A percentile compares a stretch with the other conserved stretches of the same genome.
Conservation (phyloP, 2,797 vertebrate genomes). For the Takifugu ocellatus region DNA sequence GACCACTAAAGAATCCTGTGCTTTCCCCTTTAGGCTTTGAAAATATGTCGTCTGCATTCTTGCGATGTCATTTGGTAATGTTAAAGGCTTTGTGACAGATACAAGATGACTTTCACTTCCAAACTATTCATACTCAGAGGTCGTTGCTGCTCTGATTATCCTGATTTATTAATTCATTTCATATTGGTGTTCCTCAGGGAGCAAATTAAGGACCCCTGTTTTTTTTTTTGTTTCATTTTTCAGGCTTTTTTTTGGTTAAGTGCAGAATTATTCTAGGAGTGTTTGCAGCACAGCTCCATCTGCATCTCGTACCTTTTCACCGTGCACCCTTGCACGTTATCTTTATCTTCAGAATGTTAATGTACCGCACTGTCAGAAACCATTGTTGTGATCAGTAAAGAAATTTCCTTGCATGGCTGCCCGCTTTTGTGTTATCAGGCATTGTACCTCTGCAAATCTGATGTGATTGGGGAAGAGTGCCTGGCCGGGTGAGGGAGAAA, state of each 20-base stretch:
- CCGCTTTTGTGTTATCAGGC: conserved; percentile 51
- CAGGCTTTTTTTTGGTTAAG: conserved; percentile 2
- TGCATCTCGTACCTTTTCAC: conserved; percentile 53
- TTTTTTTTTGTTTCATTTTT: conserved; percentile 4
- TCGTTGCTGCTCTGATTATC: conserved; percentile 27
- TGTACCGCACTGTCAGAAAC: conserved; percentile 57
- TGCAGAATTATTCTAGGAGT: conserved; percentile 50
- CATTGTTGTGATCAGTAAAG: conserved; percentile 58
- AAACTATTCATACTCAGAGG: conserved; percentile 1
- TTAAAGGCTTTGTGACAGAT: conserved; percentile 3
- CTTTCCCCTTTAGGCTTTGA: background rate
- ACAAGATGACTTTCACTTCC: conserved; percentile 7
- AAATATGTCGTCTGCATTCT: background rate
- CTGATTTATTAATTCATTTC: conserved; percentile 35
- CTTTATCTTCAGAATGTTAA: conserved; percentile 65
- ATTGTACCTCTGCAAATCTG: conserved; percentile 56
- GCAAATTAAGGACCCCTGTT: conserved; percentile 42
- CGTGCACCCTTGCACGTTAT: conserved; percentile 36
- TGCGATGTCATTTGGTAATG: background rate
- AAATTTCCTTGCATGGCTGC: conserved; percentile 54
- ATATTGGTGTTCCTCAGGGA: conserved; percentile 53
- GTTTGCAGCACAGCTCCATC: conserved; percentile 47
- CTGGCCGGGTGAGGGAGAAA: conserved; percentile 14
- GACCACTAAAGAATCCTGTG: too few relatives aligned
- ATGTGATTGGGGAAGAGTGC: conserved; percentile 40